Evolutionary conservation across 2,113 vertebrate species (phyloP).

Genomic region (Pluvialis apricaria): DNA sequence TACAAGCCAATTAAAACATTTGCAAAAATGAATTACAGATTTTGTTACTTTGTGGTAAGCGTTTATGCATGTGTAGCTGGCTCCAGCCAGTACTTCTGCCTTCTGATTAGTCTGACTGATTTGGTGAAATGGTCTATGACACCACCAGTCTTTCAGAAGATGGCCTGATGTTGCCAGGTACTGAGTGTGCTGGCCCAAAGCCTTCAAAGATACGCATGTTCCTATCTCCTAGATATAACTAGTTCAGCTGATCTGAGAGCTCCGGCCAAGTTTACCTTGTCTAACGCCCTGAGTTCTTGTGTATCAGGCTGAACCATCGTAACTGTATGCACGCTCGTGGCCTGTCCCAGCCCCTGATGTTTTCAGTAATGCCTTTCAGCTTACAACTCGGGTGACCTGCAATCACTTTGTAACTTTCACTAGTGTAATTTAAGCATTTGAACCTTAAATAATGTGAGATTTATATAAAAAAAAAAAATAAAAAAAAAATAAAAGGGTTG

Average conservation of each 20-base stretch:
- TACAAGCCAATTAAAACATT: background rate
- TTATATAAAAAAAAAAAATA: background rate
- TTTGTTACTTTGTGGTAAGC: background rate
- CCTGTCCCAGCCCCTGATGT: background rate
- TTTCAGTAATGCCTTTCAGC: background rate
- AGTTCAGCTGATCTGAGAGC: background rate
- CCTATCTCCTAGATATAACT: background rate
- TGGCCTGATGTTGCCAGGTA: background rate
- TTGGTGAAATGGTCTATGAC: background rate
- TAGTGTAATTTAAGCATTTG: background rate
- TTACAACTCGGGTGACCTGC: background rate
- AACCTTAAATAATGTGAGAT: background rate
- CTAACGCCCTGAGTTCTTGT: background rate
- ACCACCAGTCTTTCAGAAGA: background rate
- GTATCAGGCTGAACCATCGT: background rate
- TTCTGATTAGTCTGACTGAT: background rate
- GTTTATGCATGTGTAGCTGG: background rate
- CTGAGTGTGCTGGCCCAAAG: background rate
- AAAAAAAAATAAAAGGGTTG: background rate
- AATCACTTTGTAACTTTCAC: background rate
- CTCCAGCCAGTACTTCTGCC: background rate
- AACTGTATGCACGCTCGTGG: accelerated
- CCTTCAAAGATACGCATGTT: background rate
- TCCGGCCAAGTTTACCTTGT: background rate
- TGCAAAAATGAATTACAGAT: background rate